Percentiles rank a stretch among this genome's conserved stretches.
Evolutionary conservation across 2,113 vertebrate species (phyloP).

Genomic region (Maccullochella peelii): DNA sequence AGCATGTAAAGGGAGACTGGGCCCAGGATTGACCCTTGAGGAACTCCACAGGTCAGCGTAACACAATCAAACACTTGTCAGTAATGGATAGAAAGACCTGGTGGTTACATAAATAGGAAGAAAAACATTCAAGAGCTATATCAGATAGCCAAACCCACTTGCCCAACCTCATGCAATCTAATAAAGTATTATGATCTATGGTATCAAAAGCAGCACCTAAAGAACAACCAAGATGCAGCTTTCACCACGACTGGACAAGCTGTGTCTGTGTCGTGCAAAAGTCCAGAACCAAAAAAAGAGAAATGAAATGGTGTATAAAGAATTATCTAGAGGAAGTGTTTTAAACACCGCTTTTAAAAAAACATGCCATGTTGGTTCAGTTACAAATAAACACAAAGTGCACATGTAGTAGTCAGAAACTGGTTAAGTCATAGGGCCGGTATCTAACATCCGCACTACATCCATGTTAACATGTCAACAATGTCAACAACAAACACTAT

Average conservation of each 20-base stretch:
- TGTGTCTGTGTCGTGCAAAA: background rate
- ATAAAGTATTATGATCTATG: background rate
- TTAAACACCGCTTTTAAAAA: constrained; percentile 8
- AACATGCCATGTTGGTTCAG: background rate
- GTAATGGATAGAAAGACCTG: background rate
- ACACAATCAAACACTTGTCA: background rate
- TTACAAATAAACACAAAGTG: constrained; percentile 46
- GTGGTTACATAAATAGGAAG: background rate
- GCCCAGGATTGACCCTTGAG: background rate
- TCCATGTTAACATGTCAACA: constrained; percentile 49
- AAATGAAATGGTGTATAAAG: background rate
- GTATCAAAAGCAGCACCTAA: background rate
- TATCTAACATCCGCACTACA: constrained; percentile 57
- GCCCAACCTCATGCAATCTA: background rate
- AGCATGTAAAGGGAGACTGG: too few species aligned
- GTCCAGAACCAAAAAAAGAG: background rate
- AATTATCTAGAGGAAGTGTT: background rate
- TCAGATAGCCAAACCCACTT: background rate
- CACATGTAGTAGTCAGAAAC: constrained; percentile 9
- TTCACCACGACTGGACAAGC: background rate
- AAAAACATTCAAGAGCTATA: background rate
- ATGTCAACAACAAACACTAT: constrained; percentile 36
- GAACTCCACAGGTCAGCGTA: background rate
- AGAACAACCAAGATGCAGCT: background rate
- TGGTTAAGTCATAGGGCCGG: constrained; percentile 11